These are phyloP conservation scores for Brachionus rubens DNA, from an alignment of 1,140 invertebrate genomes.

Conservation along the genomic window DNA sequence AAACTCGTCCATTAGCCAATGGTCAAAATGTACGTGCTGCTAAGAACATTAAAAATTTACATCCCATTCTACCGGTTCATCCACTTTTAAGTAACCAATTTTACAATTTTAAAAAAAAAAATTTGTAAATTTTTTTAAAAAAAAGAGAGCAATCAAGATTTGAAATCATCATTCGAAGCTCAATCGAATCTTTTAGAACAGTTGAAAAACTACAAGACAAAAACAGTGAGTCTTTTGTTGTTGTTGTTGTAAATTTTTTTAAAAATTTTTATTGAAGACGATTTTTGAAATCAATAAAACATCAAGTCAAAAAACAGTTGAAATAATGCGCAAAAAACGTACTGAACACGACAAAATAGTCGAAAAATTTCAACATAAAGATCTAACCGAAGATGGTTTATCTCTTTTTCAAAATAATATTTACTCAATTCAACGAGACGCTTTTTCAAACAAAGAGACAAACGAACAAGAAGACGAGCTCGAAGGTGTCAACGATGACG, in stretches of 20 bases:
- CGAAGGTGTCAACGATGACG: background rate
- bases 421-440: background rate
- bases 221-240: background rate
- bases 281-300: conserved; percentile 45
- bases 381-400: background rate
- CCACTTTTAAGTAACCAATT: conserved; percentile 37
- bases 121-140: no score
- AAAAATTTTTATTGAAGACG: conserved; percentile 4
- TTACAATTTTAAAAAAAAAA: no score
- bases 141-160: conserved; percentile 7
- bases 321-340: conserved; percentile 34
- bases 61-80: conserved; percentile 25
- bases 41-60: conserved; percentile 11
- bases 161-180: background rate
- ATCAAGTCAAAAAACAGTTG: background rate
- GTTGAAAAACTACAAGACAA: conserved; percentile 37
- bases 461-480: background rate
- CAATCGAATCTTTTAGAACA: conserved; percentile 15
- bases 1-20: conserved; percentile 17
- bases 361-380: conserved; percentile 37
- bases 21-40: background rate
- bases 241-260: background rate
- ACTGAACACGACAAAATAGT: conserved; percentile 4
- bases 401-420: conserved; percentile 40
- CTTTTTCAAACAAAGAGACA: background rate